These are phyloP conservation scores for Ceramica pisi DNA, from an alignment of 2,888 invertebrate genomes.

Conservation along the genomic window DNA sequence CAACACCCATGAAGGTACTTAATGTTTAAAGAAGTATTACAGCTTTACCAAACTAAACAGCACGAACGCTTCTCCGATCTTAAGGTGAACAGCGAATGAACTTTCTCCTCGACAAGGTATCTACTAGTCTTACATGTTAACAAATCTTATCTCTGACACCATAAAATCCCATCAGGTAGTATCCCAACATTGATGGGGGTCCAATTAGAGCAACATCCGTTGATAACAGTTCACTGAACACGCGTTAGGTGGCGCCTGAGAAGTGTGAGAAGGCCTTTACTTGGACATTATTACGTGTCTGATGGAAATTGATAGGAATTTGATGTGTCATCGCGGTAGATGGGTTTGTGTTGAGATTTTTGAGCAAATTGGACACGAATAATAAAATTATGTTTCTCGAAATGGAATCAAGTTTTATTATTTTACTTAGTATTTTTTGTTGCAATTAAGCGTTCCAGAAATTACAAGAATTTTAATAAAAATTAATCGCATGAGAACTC, in stretches of 20 bases:
- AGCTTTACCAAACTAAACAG: not conserved
- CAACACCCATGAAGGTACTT: too few relatives aligned
- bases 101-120: conserved; percentile 20
- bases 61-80: not conserved
- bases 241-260: conserved; percentile 77
- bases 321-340: conserved; percentile 21
- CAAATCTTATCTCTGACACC: conserved; percentile 63
- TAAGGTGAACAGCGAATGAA: not conserved
- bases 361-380: conserved; percentile 6
- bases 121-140: conserved; percentile 58
- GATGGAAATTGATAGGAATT: conserved; percentile 50
- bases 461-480: not conserved
- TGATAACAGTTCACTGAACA: conserved; percentile 76
- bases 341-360: conserved; percentile 17
- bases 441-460: not conserved
- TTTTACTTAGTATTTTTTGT: too few relatives aligned
- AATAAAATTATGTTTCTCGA: not conserved
- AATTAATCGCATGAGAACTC: conserved; percentile 19
- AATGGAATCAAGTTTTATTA: not conserved
- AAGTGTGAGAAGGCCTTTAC: conserved; percentile 66
- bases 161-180: conserved; percentile 57
- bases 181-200: conserved; percentile 73
- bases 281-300: conserved; percentile 58
- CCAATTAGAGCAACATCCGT: conserved; percentile 81
- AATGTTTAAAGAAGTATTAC: too few relatives aligned